Percentiles rank a stretch among this genome's conserved stretches.
Evolutionary conservation across 1,140 invertebrate genomes (phyloP).

Genomic region (Drosophila hydei): DNA sequence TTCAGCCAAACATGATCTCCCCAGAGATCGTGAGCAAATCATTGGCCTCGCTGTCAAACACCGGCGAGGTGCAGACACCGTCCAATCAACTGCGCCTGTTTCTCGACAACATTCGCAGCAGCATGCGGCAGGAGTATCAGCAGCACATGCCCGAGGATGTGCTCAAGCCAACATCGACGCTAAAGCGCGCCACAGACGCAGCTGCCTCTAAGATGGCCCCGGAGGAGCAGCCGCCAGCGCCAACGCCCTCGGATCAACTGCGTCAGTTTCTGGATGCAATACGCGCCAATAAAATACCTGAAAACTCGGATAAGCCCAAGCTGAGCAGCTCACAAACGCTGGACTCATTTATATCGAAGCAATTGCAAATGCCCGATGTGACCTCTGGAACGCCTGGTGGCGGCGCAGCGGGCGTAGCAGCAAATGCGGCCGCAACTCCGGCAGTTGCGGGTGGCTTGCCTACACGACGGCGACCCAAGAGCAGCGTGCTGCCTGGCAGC

Average conservation of each 20-base stretch:
- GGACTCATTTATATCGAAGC: constrained; percentile 80
- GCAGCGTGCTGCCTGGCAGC: constrained; percentile 52
- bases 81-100: constrained; percentile 78
- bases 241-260: constrained; percentile 82
- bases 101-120: constrained; percentile 81
- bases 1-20: constrained; percentile 79
- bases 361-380: constrained; percentile 80
- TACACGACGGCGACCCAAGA: constrained; percentile 70
- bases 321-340: constrained; percentile 74
- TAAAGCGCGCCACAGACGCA: constrained; percentile 25
- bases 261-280: constrained; percentile 82
- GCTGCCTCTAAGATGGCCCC: not conserved
- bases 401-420: not conserved
- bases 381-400: constrained; percentile 69
- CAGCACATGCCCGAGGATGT: constrained; percentile 80
- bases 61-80: constrained; percentile 70
- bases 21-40: constrained; percentile 81
- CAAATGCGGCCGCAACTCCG: not conserved
- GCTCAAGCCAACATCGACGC: constrained; percentile 55
- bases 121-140: constrained; percentile 81
- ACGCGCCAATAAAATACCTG: constrained; percentile 82
- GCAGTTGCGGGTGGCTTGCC: constrained; percentile 42
- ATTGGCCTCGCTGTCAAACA: constrained; percentile 64
- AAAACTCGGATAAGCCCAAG: constrained; percentile 74
- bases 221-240: constrained; percentile 35